Evolutionary conservation across 1,140 invertebrate species (phyloP), one percentile per base, ranked within the genome.

Genomic region (Lycorma delicatula): DNA sequence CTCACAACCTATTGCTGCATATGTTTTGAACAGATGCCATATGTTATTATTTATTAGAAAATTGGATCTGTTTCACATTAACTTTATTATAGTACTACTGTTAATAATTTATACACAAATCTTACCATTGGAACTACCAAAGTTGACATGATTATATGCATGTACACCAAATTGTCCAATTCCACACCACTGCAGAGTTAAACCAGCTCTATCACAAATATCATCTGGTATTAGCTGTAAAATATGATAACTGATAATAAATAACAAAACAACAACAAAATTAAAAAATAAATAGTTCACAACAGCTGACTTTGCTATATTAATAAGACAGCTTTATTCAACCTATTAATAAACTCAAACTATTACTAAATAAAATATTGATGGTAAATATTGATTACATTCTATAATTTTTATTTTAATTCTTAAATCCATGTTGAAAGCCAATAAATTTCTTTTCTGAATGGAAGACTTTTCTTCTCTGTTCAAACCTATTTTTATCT

Each of bases 171-270:
- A 64, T 69, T 75, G 74, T 62, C 77, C 79, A 9, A 72, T 68
- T 18, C 72, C 70, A 49, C 73, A 61, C 77, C 79, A 82, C 29
- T 72, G 68, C 7, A 71, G 74, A 4, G 71, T 67, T 13, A 79
- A 72, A 44, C 78, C 75, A 28, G 73, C 71, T 65, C 68, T 66
- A 61, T 66, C 60, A 57, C 77, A 79, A 46, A 79, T 49, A 60
- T 76, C 71, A 69, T 79, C 75, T 20, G 76, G 74, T 60, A 81
- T 77, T 29, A 67, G 61, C 79, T 81, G 29, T 38, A 70, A 63
- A 52, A 20, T 26, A 22, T 36, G 70, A 63, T 41, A 13, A 34
- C 2, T 50, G 48, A 26, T 23, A n/a, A 23, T 26, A 26, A 3
- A 49, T 12, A 22, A n/a, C n/a, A 25, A 22, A 49, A 11, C 9